Conservation (phyloP, 2,113 vertebrate species). For the Platysteira castanea region DNA sequence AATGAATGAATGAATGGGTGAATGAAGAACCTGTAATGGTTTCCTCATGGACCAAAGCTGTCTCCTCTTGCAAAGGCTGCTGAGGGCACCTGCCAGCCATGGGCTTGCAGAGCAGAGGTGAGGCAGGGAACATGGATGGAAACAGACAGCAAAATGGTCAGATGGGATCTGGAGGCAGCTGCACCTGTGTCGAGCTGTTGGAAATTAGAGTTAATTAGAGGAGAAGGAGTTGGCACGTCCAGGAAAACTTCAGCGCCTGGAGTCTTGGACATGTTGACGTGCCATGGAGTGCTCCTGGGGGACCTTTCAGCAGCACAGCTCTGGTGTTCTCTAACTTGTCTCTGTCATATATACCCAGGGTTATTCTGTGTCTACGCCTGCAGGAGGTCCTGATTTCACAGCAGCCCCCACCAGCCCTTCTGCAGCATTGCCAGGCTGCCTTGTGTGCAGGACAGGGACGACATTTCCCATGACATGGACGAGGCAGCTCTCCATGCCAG, state of each 20-base stretch:
- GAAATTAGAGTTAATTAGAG: background rate
- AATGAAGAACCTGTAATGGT: background rate
- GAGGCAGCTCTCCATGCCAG: background rate
- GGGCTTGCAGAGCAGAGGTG: background rate
- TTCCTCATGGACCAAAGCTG: background rate
- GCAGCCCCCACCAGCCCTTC: background rate
- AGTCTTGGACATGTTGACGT: accelerated
- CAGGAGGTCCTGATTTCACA: background rate
- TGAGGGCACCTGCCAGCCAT: background rate
- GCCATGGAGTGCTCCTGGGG: background rate
- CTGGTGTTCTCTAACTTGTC: background rate
- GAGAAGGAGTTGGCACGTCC: background rate
- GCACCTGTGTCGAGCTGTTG: background rate
- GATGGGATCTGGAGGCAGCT: background rate
- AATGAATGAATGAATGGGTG: background rate
- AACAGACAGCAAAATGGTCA: background rate
- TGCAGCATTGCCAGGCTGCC: background rate
- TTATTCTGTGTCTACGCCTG: background rate
- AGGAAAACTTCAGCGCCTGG: background rate
- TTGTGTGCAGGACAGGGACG: background rate
- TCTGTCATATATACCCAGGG: background rate
- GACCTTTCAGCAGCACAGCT: background rate
- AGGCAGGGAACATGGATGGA: background rate
- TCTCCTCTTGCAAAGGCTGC: background rate
- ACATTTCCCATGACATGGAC: background rate